phyloP scores from a whole-genome alignment of 2,113 vertebrate species.

The Saguinus imperator region DNA sequence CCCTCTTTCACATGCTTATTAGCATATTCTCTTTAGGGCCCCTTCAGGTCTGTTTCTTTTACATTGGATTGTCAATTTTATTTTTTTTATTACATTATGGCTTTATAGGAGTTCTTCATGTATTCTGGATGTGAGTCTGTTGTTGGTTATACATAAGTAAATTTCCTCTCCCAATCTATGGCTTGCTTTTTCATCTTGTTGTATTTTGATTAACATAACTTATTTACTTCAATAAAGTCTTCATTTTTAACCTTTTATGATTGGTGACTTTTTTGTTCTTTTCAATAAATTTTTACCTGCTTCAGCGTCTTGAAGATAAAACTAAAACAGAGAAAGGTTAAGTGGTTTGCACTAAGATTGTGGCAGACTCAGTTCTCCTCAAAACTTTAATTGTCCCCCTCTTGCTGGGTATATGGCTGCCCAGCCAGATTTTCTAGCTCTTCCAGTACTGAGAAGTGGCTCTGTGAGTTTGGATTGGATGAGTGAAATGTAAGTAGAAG shows the following conservation, averaged over 20 bases:
- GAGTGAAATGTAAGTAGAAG: not conserved
- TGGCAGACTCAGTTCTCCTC: not conserved
- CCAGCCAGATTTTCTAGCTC: not conserved
- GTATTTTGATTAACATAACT: conserved; percentile 28
- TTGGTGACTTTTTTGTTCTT: not conserved
- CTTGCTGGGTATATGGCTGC: not conserved
- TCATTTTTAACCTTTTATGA: not conserved
- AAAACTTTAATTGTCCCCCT: not conserved
- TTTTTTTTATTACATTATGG: not conserved
- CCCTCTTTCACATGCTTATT: conserved; percentile 35
- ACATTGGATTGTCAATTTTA: not conserved
- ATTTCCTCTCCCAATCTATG: not conserved
- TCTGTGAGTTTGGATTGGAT: not conserved
- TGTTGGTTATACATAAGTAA: not conserved
- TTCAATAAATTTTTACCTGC: conserved; percentile 23
- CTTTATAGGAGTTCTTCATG: not conserved
- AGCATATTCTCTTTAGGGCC: not conserved
- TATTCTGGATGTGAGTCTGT: not conserved
- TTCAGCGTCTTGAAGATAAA: conserved; percentile 22
- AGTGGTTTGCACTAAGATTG: not conserved
- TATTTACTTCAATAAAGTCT: conserved; percentile 40
- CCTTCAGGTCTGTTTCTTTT: conserved; percentile 8
- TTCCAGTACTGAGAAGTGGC: not conserved
- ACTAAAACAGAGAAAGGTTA: not conserved
- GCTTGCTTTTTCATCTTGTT: conserved; percentile 12